These are phyloP conservation scores for Phalloptychus januarius DNA, from an alignment of 2,797 vertebrate species.

Conservation along the genomic window DNA sequence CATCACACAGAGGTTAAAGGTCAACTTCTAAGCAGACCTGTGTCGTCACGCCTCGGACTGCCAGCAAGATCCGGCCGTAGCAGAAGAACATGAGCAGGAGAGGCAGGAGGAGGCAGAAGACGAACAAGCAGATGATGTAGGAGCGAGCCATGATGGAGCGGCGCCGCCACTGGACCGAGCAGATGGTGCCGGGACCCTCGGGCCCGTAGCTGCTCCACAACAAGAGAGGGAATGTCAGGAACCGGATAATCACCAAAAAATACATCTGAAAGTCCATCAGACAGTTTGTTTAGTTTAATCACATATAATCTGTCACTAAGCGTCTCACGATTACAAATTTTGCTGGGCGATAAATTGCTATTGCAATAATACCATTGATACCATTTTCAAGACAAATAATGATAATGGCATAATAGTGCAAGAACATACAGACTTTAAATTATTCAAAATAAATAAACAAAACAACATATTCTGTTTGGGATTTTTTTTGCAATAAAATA, in stretches of 20 bases:
- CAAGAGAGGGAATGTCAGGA: constrained; percentile 10
- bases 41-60: constrained; percentile 24
- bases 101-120: constrained; percentile 80
- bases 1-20: constrained; percentile 24
- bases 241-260: background rate
- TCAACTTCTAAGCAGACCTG: constrained; percentile 34
- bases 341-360: too few relatives aligned
- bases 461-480: too few relatives aligned
- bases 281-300: background rate
- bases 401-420: too few relatives aligned
- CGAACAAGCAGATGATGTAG: constrained; percentile 80
- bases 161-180: constrained; percentile 81
- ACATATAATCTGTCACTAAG: background rate
- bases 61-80: constrained; percentile 77
- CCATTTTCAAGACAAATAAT: too few relatives aligned
- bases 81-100: constrained; percentile 79
- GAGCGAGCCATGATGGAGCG: constrained; percentile 66
- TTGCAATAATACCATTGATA: too few relatives aligned
- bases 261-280: background rate
- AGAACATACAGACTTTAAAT: too few relatives aligned
- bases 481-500: too few relatives aligned
- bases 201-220: constrained; percentile 61
- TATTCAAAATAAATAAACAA: too few relatives aligned
- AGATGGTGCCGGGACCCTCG: constrained; percentile 80
- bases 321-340: too few relatives aligned